Conservation (phyloP, 2,113 vertebrate genomes). For the Bubalus kerabau region DNA sequence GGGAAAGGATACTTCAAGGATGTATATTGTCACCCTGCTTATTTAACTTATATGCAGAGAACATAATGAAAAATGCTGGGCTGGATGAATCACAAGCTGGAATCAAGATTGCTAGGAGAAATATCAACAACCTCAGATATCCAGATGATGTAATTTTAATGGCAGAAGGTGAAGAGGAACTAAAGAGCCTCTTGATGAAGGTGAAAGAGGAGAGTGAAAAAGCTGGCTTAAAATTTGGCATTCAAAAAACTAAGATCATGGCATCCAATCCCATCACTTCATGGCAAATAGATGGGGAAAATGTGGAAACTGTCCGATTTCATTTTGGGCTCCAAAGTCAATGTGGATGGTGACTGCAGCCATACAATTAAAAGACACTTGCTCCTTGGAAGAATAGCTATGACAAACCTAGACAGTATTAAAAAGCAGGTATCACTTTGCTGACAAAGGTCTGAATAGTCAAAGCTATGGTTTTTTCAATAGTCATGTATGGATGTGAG, state of each 20-base stretch:
- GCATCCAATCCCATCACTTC: background rate
- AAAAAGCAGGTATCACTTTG: background rate
- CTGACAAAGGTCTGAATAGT: background rate
- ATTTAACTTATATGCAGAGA: background rate
- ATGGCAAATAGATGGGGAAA: background rate
- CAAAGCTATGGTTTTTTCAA: background rate
- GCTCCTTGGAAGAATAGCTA: background rate
- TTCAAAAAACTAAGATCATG: background rate
- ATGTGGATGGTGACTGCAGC: background rate
- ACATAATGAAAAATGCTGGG: background rate
- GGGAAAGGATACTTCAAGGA: background rate
- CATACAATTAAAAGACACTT: background rate
- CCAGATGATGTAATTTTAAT: background rate
- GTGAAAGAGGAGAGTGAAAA: background rate
- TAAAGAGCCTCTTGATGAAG: background rate
- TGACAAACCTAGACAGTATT: background rate
- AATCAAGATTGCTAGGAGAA: background rate
- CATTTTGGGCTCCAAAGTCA: background rate
- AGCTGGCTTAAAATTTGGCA: background rate
- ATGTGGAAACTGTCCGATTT: background rate
- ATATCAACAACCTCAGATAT: background rate
- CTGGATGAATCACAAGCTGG: background rate
- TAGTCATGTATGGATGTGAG: background rate
- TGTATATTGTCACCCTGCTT: background rate
- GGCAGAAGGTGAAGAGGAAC: background rate